These are phyloP conservation scores for Habropoda laboriosa DNA, from an alignment of 1,140 invertebrate species.

Conservation along the genomic window DNA sequence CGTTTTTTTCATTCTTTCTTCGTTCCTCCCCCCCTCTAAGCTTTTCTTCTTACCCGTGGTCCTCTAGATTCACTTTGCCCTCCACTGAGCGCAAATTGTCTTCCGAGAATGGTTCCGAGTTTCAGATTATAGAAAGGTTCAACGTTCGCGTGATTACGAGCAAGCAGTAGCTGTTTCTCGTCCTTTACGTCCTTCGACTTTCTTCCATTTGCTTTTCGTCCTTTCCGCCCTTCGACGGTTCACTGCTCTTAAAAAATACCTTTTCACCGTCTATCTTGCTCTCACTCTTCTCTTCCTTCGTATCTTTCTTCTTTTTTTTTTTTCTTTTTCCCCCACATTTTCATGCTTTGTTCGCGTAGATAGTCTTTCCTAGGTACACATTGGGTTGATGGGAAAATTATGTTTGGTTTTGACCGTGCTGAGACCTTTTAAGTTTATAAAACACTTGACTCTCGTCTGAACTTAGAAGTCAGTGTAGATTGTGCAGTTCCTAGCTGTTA, in stretches of 20 bases:
- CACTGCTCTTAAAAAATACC: neutral
- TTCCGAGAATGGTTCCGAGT: constrained; percentile 71
- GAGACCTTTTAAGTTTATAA: too few species aligned
- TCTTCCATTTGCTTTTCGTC: constrained; percentile 54
- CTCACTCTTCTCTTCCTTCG: neutral
- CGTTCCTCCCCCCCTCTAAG: rapidly evolving
- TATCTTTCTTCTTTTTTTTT: neutral
- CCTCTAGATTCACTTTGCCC: constrained; percentile 54
- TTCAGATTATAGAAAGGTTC: constrained; percentile 68
- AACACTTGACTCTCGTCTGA: too few species aligned
- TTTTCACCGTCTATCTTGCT: neutral
- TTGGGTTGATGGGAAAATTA: too few species aligned
- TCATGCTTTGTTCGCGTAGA: neutral
- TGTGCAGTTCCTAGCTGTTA: too few species aligned
- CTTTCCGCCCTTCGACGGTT: neutral
- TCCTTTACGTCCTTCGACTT: constrained; percentile 48
- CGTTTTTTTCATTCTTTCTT: neutral
- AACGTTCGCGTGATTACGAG: constrained; percentile 61
- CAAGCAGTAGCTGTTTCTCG: constrained; percentile 29
- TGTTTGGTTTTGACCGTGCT: too few species aligned
- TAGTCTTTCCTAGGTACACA: constrained; percentile 2
- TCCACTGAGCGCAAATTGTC: constrained; percentile 69
- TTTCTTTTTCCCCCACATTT: neutral
- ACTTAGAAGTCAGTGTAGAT: too few species aligned
- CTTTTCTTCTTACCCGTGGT: constrained; percentile 5